Percentiles rank a stretch among this genome's conserved stretches.
These are phyloP conservation scores for Petrolisthes cinctipes DNA, from an alignment of 2,888 invertebrate species.

Conservation along the genomic window DNA sequence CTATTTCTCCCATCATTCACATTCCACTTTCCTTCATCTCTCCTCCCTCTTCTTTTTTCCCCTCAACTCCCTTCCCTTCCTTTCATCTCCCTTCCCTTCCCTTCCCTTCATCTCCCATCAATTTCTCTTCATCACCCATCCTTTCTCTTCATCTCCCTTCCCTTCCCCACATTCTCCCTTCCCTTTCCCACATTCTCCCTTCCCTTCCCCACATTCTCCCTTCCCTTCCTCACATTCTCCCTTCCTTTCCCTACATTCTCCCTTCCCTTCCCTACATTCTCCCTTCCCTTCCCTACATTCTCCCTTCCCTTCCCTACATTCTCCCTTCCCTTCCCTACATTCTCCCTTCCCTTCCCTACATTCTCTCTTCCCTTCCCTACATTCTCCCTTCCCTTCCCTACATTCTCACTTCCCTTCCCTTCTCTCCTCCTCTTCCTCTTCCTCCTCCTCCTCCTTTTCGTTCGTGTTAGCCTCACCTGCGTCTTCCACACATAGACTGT, in stretches of 20 bases:
- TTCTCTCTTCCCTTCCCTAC: too few species aligned
- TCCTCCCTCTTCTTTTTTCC: too few species aligned
- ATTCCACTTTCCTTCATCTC: too few species aligned
- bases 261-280: background rate
- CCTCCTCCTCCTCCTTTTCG: background rate
- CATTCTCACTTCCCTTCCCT: background rate
- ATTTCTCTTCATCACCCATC: too few species aligned
- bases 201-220: background rate
- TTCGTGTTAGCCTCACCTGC: slow-evolving; percentile 28
- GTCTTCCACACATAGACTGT: slow-evolving; percentile 61
- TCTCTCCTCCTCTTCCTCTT: background rate
- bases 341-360: too few species aligned
- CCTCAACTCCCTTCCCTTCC: too few species aligned
- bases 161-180: background rate
- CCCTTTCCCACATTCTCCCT: background rate
- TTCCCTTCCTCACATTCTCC: background rate
- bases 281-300: background rate
- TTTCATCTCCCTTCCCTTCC: too few species aligned
- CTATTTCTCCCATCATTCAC: too few species aligned
- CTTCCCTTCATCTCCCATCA: too few species aligned
- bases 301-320: background rate
- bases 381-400: background rate
- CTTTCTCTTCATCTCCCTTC: too few species aligned
- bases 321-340: background rate
- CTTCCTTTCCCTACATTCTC: too few species aligned